Evolutionary conservation across 2,888 invertebrate genomes (phyloP), one percentile per base, ranked within the genome.

Genomic region (Hipparchia semele): DNA sequence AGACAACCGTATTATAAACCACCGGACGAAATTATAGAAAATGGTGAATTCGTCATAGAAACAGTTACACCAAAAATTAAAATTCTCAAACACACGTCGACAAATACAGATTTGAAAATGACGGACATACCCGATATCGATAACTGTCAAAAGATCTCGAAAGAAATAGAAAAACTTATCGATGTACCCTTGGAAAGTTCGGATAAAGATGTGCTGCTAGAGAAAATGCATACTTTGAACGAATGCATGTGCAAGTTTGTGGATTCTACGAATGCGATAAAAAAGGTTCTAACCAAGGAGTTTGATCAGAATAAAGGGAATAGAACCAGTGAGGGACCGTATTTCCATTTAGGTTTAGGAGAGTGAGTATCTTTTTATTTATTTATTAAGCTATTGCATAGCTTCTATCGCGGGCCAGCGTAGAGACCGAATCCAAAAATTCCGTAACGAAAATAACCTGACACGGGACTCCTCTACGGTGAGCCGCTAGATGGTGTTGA

Each of bases 221-320:
- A 76, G 0, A 94, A 92, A 77, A 92, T 94, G 90, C 85, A 90
- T 72, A 86, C 84, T 0, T 56, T 93, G 1, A 91, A 89, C 45
- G 88, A 91, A 7, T 91, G 84, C 13, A 94, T 94, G 93, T 89
- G 89, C 76, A 90, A 89, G 77, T 91, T 91, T 72, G 89, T 88
- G 0, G 87, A 90, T 62, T 92, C 93, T 0, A 89, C 92, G 0
- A 91, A 91, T 61, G 85, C 86, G 0, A 71, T 93, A 72, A 93
- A 91, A 76, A 89, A 86, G 74, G 90, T 87, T 4, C 59, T 92
- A 73, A 85, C 83, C 0, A 90, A 90, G 56, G 89, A 89, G 76
- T 83, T 86, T 59, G 87, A 87, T 75, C 80, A 86, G 0, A 90
- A 88, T 2, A 6, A 39, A 5, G 82, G 83, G 2, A 80, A 82